phyloP scores from a whole-genome alignment of 2,888 invertebrate genomes.

The Miltochrista miniata region DNA sequence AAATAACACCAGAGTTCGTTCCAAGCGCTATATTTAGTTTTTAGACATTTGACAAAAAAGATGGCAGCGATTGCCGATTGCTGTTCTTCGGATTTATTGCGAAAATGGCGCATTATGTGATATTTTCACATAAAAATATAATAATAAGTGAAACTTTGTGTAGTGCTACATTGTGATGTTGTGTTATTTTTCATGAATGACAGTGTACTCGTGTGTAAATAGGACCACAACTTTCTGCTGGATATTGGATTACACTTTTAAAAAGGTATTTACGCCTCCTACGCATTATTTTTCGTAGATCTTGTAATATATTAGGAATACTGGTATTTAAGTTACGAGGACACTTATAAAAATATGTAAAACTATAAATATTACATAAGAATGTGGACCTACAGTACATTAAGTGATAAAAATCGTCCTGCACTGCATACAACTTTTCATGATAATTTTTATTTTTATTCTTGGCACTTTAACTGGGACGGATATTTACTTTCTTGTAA shows the following conservation, averaged over 20 bases:
- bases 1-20: conserved; percentile 84
- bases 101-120: conserved; percentile 82
- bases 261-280: conserved; percentile 79
- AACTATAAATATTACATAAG: conserved; percentile 71
- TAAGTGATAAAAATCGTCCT: too few relatives aligned
- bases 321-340: conserved; percentile 20
- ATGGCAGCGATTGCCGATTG: conserved; percentile 82
- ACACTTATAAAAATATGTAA: conserved; percentile 23
- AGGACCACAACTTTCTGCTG: conserved; percentile 77
- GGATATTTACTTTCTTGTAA: too few relatives aligned
- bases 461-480: conserved; percentile 45
- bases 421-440: too few relatives aligned
- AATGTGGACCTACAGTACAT: conserved; percentile 41
- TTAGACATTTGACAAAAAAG: conserved; percentile 84
- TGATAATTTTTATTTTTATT: conserved; percentile 19
- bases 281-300: conserved; percentile 55
- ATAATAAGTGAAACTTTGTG: conserved; percentile 79
- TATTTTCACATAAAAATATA: conserved; percentile 76
- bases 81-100: conserved; percentile 79
- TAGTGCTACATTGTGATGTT: conserved; percentile 79
- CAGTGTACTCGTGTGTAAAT: conserved; percentile 77
- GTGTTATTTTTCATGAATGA: conserved; percentile 75
- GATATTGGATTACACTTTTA: conserved; percentile 83
- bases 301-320: conserved; percentile 31
- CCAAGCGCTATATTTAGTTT: conserved; percentile 81